These are phyloP conservation scores for Oreocharis arfaki DNA, from an alignment of 2,113 vertebrate genomes.

Conservation along the genomic window DNA sequence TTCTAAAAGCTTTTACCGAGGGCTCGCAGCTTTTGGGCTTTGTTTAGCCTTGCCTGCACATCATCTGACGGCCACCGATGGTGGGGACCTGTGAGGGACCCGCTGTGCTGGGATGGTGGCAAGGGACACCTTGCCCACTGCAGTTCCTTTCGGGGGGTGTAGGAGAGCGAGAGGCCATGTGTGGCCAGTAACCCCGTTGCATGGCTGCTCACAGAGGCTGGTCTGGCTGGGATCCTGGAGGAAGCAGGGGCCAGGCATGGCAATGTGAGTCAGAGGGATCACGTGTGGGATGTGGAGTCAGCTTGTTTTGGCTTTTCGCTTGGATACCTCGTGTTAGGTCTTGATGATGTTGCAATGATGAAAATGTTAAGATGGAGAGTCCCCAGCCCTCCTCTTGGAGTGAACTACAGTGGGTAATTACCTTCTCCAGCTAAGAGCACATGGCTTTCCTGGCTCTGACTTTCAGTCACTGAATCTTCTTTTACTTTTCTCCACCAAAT, in stretches of 20 bases:
- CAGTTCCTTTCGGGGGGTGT: background rate
- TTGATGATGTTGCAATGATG: background rate
- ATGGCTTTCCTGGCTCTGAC: background rate
- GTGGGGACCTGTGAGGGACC: background rate
- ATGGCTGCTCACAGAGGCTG: accelerated
- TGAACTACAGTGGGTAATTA: background rate
- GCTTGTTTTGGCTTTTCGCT: background rate
- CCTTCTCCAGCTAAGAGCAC: background rate
- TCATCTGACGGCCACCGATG: background rate
- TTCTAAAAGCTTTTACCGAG: background rate
- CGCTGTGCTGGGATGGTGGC: background rate
- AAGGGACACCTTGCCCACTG: background rate
- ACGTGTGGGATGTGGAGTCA: background rate
- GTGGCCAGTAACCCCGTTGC: background rate
- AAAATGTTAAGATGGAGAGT: background rate
- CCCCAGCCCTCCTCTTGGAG: background rate
- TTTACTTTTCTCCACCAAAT: background rate
- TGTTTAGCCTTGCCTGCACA: background rate
- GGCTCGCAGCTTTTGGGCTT: accelerated
- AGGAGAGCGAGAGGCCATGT: background rate
- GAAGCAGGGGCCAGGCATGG: background rate
- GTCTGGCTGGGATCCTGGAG: background rate
- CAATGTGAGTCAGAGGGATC: background rate
- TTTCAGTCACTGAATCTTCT: background rate
- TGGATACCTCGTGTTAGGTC: accelerated